Percentiles rank a stretch among this genome's conserved stretches.
Evolutionary conservation across 1,140 invertebrate species (phyloP).

Genomic region (Danaus melanippus): DNA sequence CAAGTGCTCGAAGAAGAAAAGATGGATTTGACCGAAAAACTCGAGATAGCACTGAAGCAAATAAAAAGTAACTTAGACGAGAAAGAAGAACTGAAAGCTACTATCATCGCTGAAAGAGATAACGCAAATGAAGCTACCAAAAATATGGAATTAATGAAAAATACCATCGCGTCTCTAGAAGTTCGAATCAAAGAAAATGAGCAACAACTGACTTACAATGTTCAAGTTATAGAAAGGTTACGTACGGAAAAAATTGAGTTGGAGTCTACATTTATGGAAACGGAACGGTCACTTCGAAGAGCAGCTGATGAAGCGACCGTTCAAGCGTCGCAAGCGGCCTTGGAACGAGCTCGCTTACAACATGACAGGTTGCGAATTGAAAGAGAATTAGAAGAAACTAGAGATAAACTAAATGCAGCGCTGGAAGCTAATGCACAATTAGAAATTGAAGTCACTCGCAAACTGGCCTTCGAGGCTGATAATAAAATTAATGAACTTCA

Average conservation of each 20-base stretch:
- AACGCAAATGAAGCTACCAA: conserved; percentile 37
- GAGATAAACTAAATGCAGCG: conserved; percentile 40
- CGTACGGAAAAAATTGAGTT: conserved; percentile 50
- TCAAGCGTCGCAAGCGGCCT: conserved; percentile 65
- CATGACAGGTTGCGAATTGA: conserved; percentile 59
- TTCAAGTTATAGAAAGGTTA: conserved; percentile 38
- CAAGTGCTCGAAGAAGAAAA: conserved; percentile 46
- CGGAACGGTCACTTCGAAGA: conserved; percentile 46
- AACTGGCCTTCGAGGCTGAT: conserved; percentile 34
- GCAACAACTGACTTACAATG: conserved; percentile 36
- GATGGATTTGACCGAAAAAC: conserved; percentile 40
- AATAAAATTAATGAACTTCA: conserved; percentile 42
- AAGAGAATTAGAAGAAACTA: conserved; percentile 59
- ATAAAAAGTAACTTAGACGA: conserved; percentile 44
- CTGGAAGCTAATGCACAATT: conserved; percentile 45
- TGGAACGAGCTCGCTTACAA: conserved; percentile 61
- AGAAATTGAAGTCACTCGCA: conserved; percentile 52
- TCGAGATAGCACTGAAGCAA: conserved; percentile 42
- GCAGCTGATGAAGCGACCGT: conserved; percentile 65
- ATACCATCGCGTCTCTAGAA: conserved; percentile 34
- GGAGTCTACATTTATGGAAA: conserved; percentile 52
- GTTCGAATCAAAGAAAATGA: conserved; percentile 39
- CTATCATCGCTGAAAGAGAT: conserved; percentile 29
- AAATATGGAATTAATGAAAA: conserved; percentile 34
- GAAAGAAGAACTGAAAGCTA: conserved; percentile 41